Evolutionary conservation across 1,140 invertebrate genomes (phyloP).

Genomic region (Saccostrea cuccullata): DNA sequence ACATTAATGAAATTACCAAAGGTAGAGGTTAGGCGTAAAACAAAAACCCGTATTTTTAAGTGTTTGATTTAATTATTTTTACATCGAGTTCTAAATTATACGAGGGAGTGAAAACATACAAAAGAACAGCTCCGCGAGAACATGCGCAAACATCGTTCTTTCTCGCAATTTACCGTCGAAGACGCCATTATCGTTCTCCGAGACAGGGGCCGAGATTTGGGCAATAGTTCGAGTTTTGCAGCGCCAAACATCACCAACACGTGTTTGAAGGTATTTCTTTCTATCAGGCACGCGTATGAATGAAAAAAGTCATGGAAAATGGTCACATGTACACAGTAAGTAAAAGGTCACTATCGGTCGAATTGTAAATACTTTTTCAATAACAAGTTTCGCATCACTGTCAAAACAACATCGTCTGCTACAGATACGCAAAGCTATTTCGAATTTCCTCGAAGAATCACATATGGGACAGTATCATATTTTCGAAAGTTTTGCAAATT

Average conservation of each 20-base stretch:
- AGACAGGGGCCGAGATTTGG: constrained; percentile 75
- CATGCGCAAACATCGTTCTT: constrained; percentile 72
- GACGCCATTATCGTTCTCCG: constrained; percentile 78
- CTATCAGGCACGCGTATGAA: neutral
- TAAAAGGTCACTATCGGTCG: constrained; percentile 8
- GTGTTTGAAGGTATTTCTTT: neutral
- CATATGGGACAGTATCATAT: too few relatives aligned
- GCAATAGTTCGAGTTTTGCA: constrained; percentile 69
- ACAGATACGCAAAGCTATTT: constrained; percentile 11
- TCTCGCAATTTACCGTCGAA: constrained; percentile 76
- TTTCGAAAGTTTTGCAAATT: too few relatives aligned
- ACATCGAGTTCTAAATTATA: neutral
- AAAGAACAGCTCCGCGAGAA: constrained; percentile 43
- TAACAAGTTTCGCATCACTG: neutral
- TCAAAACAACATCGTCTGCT: constrained; percentile 37
- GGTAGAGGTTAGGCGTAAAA: too few relatives aligned
- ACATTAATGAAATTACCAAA: too few relatives aligned
- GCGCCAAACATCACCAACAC: constrained; percentile 60
- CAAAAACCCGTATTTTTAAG: neutral
- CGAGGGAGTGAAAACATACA: neutral
- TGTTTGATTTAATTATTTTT: neutral
- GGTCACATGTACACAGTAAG: neutral
- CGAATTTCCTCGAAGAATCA: constrained; percentile 12
- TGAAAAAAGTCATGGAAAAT: neutral
- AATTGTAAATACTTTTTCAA: neutral